Conservation (phyloP, 2,797 vertebrate species). For the Anabacerthia variegaticeps region DNA sequence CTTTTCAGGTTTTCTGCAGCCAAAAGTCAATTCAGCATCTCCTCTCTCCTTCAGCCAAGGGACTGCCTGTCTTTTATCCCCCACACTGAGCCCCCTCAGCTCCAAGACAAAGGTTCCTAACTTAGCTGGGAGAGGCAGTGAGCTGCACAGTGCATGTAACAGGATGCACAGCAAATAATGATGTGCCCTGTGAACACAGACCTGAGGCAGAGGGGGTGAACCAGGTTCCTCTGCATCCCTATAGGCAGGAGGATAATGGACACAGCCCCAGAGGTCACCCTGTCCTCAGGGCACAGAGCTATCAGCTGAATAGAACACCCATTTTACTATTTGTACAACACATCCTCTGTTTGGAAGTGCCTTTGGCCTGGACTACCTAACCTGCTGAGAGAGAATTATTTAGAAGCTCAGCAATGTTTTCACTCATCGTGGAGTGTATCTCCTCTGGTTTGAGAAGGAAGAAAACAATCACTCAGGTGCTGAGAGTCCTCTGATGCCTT, state of each 20-base stretch:
- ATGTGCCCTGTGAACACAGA: not conserved
- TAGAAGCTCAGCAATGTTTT: not conserved
- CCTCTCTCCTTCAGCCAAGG: not conserved
- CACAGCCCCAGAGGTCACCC: not conserved
- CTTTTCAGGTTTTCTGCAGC: not conserved
- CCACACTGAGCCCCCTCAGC: not conserved
- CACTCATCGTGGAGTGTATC: not conserved
- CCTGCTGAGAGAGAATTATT: not conserved
- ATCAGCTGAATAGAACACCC: not conserved
- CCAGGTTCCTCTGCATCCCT: not conserved
- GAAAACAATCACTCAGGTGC: not conserved
- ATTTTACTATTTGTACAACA: not conserved
- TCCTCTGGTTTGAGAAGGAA: not conserved
- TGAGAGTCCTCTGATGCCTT: not conserved
- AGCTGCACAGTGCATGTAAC: not conserved
- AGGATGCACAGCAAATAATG: not conserved
- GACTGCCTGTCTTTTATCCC: not conserved
- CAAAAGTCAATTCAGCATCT: not conserved
- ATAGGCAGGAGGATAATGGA: not conserved
- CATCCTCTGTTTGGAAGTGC: not conserved
- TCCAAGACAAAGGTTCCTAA: not conserved
- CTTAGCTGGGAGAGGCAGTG: not conserved
- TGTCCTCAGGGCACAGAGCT: not conserved
- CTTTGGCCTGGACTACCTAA: not conserved
- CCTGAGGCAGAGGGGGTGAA: not conserved